A percentile compares a stretch with the other conserved stretches of the same genome.
These are phyloP conservation scores for Ameiurus melas DNA, from an alignment of 2,113 vertebrate genomes.

Conservation along the genomic window DNA sequence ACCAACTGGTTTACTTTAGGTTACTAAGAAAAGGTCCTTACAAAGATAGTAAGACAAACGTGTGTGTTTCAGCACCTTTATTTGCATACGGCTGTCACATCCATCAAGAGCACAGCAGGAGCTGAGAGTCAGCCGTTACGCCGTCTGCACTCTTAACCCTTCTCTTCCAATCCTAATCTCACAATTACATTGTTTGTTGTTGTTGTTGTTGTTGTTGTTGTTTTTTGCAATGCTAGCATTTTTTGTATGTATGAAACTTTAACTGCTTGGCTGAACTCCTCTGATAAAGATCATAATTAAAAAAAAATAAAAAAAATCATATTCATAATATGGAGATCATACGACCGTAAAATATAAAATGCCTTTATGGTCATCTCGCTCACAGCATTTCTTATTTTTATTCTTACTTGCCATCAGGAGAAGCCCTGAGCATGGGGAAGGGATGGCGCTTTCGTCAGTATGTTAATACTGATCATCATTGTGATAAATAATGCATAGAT, in stretches of 20 bases:
- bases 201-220: too few species aligned
- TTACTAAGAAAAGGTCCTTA: background rate
- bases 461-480: background rate
- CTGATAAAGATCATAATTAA: background rate
- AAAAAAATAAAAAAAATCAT: background rate
- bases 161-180: background rate
- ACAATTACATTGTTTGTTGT: background rate
- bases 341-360: background rate
- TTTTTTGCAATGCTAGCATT: background rate
- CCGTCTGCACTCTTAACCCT: slow-evolving; percentile 3
- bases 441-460: background rate
- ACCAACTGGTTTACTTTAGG: background rate
- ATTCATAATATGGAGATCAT: background rate
- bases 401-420: background rate
- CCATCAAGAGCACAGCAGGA: slow-evolving; percentile 19
- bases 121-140: background rate
- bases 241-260: background rate
- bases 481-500: background rate
- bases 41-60: background rate
- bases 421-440: background rate
- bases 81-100: slow-evolving; percentile 37
- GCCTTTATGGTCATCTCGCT: background rate
- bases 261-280: background rate
- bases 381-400: background rate
- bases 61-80: background rate